Base-by-base conservation (phyloP, 2,113 vertebrate species). In the Tachysurus fulvidraco region DNA sequence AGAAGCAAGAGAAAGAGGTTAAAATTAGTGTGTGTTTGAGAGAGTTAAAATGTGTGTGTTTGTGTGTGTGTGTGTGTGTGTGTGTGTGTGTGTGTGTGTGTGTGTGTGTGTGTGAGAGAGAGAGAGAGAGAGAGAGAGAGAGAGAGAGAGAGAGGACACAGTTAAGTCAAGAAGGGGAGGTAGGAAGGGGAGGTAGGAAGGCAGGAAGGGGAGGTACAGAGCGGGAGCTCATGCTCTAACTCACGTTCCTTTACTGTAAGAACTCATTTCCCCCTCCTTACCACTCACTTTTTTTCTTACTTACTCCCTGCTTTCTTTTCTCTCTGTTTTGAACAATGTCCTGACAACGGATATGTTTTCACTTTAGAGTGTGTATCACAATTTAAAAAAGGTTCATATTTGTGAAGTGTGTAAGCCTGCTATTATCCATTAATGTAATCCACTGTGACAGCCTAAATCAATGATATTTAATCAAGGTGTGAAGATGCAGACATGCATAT, bases 221-320 rank as follows among this genome's bases (percentile, higher is more conserved):
- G 89, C 84, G 84, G 89, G 87, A 89, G 89, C 89, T 88, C 89
- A 88, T 83, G 84, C 89, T 81, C 89, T 84, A 89, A 89, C 88
- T 89, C 90, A 90, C 86, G 78, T 86, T 88, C 88, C 81, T 89
- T 90, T 90, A 90, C 88, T 88, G 88, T 90, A 89, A 90, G 90
- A 90, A 87, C 90, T 89, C 88, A 89, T 88, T 89, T 90, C 88
- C 59, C 88, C 88, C 81, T 90, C 85, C 88, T 84, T 81, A 83
- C 86, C 65, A 73, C 77, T 85, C 50, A 76, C 78, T 90, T 90
- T 88, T 90, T 88, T 87, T 80, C 67, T 78, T 59, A 76, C 83
- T 60, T 71, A 74, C 76, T 80, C 83, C 62, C 74, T 86, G 64
- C 81, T 50, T 86, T 71, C 67, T 76, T 86, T 84, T 88, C 6